A percentile compares a stretch with the other conserved stretches of the same genome.
phyloP scores from a whole-genome alignment of 2,888 invertebrate genomes.

The Argyresthia albistria region DNA sequence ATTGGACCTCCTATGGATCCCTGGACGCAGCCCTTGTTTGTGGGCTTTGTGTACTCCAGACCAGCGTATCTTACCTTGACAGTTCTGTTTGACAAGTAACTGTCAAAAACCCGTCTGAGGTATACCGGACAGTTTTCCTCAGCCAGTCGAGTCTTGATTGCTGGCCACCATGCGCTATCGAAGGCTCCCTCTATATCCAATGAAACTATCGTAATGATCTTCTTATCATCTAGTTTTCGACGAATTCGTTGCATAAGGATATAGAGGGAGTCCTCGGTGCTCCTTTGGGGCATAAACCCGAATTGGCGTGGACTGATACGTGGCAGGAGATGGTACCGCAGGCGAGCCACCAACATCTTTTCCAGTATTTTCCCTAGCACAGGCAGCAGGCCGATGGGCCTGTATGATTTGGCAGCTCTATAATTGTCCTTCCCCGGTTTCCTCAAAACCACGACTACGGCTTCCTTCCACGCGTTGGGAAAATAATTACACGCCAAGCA shows the following conservation, averaged over 20 bases:
- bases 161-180: slow-evolving; percentile 11
- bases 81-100: background rate
- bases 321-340: slow-evolving; percentile 1
- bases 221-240: background rate
- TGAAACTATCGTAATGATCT: slow-evolving; percentile 1
- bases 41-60: background rate
- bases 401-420: slow-evolving; percentile 4
- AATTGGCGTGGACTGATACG: background rate
- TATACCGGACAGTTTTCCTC: background rate
- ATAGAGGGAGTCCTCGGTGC: slow-evolving; percentile 5
- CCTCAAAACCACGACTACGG: slow-evolving; percentile 6
- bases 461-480: slow-evolving; percentile 10
- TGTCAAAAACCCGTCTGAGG: background rate
- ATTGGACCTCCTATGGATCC: too few relatives aligned
- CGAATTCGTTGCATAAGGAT: background rate
- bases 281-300: background rate
- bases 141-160: background rate
- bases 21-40: background rate
- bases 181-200: slow-evolving; percentile 13
- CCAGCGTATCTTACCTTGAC: background rate
- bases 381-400: slow-evolving; percentile 7
- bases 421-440: slow-evolving; percentile 9
- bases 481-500: slow-evolving; percentile 6
- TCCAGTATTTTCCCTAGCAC: slow-evolving; percentile 6
- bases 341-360: slow-evolving; percentile 4